Conservation (phyloP, 2,888 invertebrate genomes). For the Platycheirus rosarum region DNA sequence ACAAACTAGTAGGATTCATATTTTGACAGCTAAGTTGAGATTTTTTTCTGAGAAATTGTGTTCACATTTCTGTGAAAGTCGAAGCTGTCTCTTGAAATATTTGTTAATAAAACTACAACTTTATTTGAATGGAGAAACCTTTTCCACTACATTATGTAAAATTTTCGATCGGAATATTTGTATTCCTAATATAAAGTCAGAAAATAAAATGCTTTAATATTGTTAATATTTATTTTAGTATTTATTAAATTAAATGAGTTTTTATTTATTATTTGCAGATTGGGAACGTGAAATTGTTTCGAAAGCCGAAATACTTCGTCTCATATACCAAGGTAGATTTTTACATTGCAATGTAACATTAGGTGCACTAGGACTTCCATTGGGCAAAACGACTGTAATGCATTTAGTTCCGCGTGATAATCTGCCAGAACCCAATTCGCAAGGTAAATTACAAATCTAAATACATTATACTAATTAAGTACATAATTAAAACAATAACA, state of each 20-base stretch:
- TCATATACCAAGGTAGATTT: conserved; percentile 99
- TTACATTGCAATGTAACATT: conserved; percentile 99
- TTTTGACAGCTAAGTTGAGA: too few species aligned
- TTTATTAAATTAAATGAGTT: not conserved
- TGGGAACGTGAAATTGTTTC: conserved; percentile 98
- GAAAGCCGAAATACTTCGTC: conserved; percentile 97
- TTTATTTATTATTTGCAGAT: conserved; percentile 86
- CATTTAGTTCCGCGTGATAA: conserved; percentile 99
- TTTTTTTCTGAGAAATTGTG: too few species aligned
- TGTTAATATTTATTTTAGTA: too few species aligned
- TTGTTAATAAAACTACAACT: too few species aligned
- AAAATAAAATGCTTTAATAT: too few species aligned
- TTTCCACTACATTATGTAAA: too few species aligned
- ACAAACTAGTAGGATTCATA: too few species aligned
- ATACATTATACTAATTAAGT: not conserved
- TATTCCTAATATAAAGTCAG: too few species aligned
- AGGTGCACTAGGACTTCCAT: conserved; percentile 97
- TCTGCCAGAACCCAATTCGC: conserved; percentile 99
- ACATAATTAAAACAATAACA: not conserved
- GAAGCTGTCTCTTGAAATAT: too few species aligned
- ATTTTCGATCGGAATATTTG: too few species aligned
- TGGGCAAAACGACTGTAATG: conserved; percentile 99
- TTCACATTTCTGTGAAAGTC: too few species aligned
- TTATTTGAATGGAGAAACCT: too few species aligned
- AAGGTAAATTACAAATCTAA: conserved; percentile 85